Conservation (phyloP, 2,113 vertebrate genomes). For the Hydrolagus affinis region DNA sequence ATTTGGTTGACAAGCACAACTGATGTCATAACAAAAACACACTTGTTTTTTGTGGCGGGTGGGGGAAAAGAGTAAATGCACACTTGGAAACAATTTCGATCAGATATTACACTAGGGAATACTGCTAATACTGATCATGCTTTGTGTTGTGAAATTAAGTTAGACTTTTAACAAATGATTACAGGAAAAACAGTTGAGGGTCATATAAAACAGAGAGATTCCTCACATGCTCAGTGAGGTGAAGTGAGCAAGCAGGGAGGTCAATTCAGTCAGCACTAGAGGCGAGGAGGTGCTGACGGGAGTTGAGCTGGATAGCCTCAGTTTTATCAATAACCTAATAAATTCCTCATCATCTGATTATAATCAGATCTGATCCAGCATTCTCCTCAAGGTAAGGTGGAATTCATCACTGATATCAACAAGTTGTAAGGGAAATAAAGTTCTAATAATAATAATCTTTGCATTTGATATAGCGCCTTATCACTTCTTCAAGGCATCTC, state of each 20-base stretch:
- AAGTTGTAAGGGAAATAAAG: neutral
- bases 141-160: conserved; percentile 1
- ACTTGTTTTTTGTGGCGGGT: neutral
- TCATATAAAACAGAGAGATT: too few species aligned
- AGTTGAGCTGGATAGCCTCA: too few species aligned
- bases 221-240: too few species aligned
- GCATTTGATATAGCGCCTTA: too few species aligned
- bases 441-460: too few species aligned
- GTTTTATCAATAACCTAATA: neutral
- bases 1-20: neutral
- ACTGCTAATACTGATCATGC: neutral
- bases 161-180: too few species aligned
- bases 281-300: too few species aligned
- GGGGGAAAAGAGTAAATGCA: too few species aligned
- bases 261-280: too few species aligned
- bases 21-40: neutral
- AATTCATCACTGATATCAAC: neutral
- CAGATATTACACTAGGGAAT: neutral
- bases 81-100: neutral
- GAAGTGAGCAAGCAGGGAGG: too few species aligned
- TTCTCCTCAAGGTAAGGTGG: neutral
- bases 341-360: neutral
- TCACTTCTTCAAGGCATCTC: too few species aligned
- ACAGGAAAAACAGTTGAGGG: too few species aligned
- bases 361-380: neutral